Percentiles rank a stretch among this genome's conserved stretches.
Conservation (phyloP, 2,113 vertebrate species). For the Chaetops frenatus region DNA sequence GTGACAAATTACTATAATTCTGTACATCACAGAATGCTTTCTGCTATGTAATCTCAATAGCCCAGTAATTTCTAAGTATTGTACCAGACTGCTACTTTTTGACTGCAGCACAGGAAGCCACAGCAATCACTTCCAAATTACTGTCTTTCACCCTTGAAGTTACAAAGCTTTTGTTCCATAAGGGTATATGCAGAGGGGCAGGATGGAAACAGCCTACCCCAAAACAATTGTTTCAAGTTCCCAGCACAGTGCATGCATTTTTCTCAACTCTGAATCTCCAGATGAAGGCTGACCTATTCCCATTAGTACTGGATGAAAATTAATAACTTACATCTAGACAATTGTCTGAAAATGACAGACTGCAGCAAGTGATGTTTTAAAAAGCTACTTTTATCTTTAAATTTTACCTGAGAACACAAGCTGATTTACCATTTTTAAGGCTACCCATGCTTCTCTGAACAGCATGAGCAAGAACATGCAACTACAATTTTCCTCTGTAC, state of each 20-base stretch:
- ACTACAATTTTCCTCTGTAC: not conserved
- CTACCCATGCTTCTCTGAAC: not conserved
- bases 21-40: not conserved
- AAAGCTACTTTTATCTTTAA: not conserved
- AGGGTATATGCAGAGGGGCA: fast-evolving
- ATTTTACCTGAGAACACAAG: not conserved
- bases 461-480: not conserved
- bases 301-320: not conserved
- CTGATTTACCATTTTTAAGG: not conserved
- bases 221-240: not conserved
- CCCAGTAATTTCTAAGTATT: not conserved
- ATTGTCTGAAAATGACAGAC: not conserved
- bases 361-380: not conserved
- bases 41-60: not conserved
- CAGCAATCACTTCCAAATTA: not conserved
- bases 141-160: not conserved
- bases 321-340: not conserved
- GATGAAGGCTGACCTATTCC: not conserved
- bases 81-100: not conserved
- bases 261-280: not conserved
- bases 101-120: not conserved
- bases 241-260: not conserved
- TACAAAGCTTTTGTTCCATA: not conserved
- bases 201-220: not conserved
- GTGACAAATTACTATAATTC: not conserved